Percentiles rank a stretch among this genome's conserved stretches.
Evolutionary conservation across 2,888 invertebrate genomes (phyloP).

Genomic region (Octonoba sinensis): DNA sequence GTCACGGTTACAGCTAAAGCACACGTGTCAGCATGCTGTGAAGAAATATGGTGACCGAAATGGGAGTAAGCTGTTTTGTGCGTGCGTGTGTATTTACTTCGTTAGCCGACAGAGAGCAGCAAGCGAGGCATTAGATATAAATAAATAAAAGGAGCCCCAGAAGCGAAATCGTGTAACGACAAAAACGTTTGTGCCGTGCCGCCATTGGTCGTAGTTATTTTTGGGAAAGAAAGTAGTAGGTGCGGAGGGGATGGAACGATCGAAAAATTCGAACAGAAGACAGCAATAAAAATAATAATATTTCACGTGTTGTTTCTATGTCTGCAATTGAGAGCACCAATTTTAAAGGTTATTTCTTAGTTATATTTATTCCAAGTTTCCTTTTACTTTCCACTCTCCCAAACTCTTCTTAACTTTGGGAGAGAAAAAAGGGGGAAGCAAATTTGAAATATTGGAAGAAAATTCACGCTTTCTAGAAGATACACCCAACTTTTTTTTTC

Average conservation of each 20-base stretch:
- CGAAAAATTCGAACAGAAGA: constrained; percentile 42
- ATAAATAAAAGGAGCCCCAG: constrained; percentile 54
- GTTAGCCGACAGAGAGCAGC: constrained; percentile 16
- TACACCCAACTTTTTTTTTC: not conserved
- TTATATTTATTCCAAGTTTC: constrained; percentile 10
- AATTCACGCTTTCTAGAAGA: constrained; percentile 17
- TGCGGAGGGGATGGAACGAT: constrained; percentile 22
- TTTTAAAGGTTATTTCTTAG: constrained; percentile 26
- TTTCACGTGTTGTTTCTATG: constrained; percentile 35
- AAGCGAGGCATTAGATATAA: constrained; percentile 54
- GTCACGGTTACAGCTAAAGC: not conserved
- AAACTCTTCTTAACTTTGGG: not conserved
- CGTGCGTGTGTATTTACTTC: constrained; percentile 31
- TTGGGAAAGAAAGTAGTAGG: constrained; percentile 13
- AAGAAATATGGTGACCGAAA: constrained; percentile 14
- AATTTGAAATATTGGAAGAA: constrained; percentile 42
- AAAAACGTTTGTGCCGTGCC: constrained; percentile 11
- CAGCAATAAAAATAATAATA: constrained; percentile 45
- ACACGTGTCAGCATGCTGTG: constrained; percentile 30
- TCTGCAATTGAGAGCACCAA: constrained; percentile 52
- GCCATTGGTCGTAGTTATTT: constrained; percentile 49
- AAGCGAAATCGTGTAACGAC: constrained; percentile 59
- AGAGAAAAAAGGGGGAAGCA: not conserved
- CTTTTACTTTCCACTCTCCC: not conserved
- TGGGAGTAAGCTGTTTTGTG: constrained; percentile 44